Evolutionary conservation across 2,797 vertebrate species (phyloP).

Genomic region (Leptatherina wallacei): DNA sequence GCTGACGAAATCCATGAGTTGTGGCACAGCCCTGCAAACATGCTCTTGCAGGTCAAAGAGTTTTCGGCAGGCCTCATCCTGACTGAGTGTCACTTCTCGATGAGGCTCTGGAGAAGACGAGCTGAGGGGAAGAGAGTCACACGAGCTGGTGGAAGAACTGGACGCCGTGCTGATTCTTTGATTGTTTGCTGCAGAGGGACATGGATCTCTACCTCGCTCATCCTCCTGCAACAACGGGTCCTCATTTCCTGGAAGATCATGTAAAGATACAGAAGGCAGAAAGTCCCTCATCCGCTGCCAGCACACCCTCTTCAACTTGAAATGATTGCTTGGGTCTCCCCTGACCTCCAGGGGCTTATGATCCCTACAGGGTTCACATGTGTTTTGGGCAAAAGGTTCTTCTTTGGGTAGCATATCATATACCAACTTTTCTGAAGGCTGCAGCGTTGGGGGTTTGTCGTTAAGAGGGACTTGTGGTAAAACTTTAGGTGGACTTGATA

Average conservation of each 20-base stretch:
- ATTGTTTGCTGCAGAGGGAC: slow-evolving; percentile 63
- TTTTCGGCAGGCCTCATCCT: slow-evolving; percentile 82
- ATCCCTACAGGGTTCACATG: slow-evolving; percentile 29
- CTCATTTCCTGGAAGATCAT: slow-evolving; percentile 29
- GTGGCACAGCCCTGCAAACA: slow-evolving; percentile 82
- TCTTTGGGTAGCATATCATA: slow-evolving; percentile 56
- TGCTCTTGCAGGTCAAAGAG: slow-evolving; percentile 86
- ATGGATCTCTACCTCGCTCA: slow-evolving; percentile 6
- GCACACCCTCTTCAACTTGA: slow-evolving; percentile 55
- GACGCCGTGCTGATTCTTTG: slow-evolving; percentile 86
- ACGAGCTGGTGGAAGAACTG: slow-evolving; percentile 84
- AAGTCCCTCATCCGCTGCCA: slow-evolving; percentile 64
- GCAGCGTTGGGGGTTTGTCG: slow-evolving; percentile 51
- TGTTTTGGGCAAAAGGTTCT: background rate
- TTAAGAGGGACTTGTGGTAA: slow-evolving; percentile 44
- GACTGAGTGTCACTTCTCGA: slow-evolving; percentile 83
- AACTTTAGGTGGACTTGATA: slow-evolving; percentile 36
- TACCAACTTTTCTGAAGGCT: slow-evolving; percentile 31
- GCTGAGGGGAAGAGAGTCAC: slow-evolving; percentile 73
- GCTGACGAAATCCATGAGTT: slow-evolving; percentile 92
- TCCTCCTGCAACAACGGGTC: slow-evolving; percentile 31
- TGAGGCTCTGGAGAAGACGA: slow-evolving; percentile 77
- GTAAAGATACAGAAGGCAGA: slow-evolving; percentile 41
- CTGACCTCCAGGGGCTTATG: slow-evolving; percentile 73
- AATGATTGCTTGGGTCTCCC: slow-evolving; percentile 46